Percentiles rank a stretch among this genome's conserved stretches.
These are phyloP conservation scores for Enteromius argenteus DNA, from an alignment of 2,797 vertebrate genomes.

Conservation along the genomic window DNA sequence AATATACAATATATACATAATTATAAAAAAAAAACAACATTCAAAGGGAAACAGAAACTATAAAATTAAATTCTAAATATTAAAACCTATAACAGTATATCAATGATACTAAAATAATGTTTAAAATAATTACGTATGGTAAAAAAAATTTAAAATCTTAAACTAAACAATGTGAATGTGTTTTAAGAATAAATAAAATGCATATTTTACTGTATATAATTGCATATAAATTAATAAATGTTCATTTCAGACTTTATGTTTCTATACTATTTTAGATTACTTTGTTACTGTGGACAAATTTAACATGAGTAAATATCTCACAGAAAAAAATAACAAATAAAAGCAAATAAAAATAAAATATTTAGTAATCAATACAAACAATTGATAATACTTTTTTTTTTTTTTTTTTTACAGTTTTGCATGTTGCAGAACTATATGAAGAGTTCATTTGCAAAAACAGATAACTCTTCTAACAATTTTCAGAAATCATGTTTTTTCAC, in stretches of 20 bases:
- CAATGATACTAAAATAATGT: too few relatives aligned
- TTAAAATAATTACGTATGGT: neutral
- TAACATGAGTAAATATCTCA: neutral
- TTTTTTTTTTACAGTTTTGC: neutral
- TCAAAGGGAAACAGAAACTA: neutral
- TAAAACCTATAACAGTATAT: neutral
- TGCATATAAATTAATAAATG: neutral
- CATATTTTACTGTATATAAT: neutral
- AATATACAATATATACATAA: neutral
- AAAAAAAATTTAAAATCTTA: neutral
- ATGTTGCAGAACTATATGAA: neutral
- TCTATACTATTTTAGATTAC: neutral
- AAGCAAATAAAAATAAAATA: neutral
- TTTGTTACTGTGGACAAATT: neutral
- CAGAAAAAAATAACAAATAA: neutral
- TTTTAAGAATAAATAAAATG: neutral
- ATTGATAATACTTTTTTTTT: neutral
- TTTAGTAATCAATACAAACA: neutral
- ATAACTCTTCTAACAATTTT: too few relatives aligned
- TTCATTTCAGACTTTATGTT: neutral
- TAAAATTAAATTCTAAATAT: neutral
- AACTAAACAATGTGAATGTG: neutral
- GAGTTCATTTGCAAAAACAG: too few relatives aligned
- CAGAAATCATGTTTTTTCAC: too few relatives aligned
- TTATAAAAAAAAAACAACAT: neutral